Percentiles rank a stretch among this genome's conserved stretches.
These are phyloP conservation scores for Rotaria magnacalcarata DNA, from an alignment of 2,888 invertebrate genomes.

Conservation along the genomic window DNA sequence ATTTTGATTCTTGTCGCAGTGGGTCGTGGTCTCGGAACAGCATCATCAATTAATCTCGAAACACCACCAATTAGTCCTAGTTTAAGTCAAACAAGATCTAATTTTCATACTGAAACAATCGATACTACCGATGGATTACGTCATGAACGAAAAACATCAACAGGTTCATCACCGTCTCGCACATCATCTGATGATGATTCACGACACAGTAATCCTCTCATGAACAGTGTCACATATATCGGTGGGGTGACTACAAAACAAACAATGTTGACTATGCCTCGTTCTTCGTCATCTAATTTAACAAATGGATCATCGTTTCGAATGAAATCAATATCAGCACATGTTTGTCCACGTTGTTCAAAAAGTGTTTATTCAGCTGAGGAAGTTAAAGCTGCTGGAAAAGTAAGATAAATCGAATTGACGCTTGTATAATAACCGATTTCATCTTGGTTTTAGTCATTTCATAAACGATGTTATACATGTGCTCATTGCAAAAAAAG, in stretches of 20 bases:
- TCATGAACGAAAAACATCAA: not conserved
- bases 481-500: not conserved
- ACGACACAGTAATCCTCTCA: not conserved
- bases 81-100: not conserved
- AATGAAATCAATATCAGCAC: not conserved
- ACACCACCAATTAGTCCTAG: constrained; percentile 2
- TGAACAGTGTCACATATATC: constrained; percentile 11
- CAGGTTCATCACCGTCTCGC: not conserved
- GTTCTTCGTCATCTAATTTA: not conserved
- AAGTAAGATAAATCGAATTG: not conserved
- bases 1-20: not conserved
- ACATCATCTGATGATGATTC: constrained; percentile 17
- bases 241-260: not conserved
- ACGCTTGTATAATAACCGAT: too few relatives aligned
- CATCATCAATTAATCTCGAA: not conserved
- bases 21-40: not conserved
- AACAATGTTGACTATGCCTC: not conserved
- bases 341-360: constrained; percentile 39
- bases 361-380: constrained; percentile 45
- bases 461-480: constrained; percentile 14
- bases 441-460: not conserved
- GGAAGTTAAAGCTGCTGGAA: constrained; percentile 42
- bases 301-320: not conserved
- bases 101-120: not conserved
- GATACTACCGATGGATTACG: not conserved